Evolutionary conservation across 2,888 invertebrate species (phyloP).

Genomic region (Scaptodrosophila latifasciaeformis): DNA sequence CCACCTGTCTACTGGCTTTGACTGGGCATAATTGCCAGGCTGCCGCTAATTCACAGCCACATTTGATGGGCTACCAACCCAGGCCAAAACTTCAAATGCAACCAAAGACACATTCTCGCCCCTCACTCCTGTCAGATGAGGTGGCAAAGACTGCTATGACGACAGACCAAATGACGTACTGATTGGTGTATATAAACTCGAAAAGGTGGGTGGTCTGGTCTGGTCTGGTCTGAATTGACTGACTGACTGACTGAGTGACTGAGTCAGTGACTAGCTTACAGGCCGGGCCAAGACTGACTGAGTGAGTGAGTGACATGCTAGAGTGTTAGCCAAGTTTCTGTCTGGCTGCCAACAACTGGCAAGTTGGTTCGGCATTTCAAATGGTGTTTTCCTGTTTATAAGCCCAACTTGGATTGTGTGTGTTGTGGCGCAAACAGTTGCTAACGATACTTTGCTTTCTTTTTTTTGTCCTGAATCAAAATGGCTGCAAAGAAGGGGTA

Average conservation of each 20-base stretch:
- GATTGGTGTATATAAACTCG: constrained; percentile 30
- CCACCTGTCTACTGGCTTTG: neutral
- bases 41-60: constrained; percentile 53
- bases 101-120: too few relatives aligned
- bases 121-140: too few relatives aligned
- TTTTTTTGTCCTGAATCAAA: too few relatives aligned
- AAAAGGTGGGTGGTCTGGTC: neutral
- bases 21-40: constrained; percentile 37
- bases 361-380: constrained; percentile 1
- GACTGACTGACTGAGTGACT: constrained; percentile 31
- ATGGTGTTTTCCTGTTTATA: constrained; percentile 20
- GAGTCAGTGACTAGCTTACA: constrained; percentile 10
- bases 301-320: constrained; percentile 4
- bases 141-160: constrained; percentile 4
- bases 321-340: constrained; percentile 2
- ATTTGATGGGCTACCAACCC: constrained; percentile 4
- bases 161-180: constrained; percentile 51
- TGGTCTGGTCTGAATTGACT: constrained; percentile 16
- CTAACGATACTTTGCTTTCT: constrained; percentile 45
- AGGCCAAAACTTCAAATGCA: constrained; percentile 62
- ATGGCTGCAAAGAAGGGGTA: too few relatives aligned
- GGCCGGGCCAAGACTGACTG: constrained; percentile 24
- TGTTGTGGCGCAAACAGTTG: constrained; percentile 40
- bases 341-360: constrained; percentile 1
- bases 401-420: constrained; percentile 20